A percentile compares a stretch with the other conserved stretches of the same genome.
phyloP scores from a whole-genome alignment of 2,888 invertebrate genomes.

The Hydrotaea diabolus region DNA sequence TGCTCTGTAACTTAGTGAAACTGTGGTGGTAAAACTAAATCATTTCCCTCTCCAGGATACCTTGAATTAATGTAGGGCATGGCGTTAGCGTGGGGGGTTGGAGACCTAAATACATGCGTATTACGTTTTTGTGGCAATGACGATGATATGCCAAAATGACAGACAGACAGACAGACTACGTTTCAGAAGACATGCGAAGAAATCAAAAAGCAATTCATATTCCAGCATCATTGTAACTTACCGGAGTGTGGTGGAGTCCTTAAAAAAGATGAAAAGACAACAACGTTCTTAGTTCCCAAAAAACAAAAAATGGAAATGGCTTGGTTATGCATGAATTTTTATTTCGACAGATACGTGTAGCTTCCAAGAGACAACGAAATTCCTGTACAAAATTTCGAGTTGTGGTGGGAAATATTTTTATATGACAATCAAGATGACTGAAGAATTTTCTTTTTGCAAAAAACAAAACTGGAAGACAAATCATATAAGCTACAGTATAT shows the following conservation, averaged over 20 bases:
- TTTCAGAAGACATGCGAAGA: not conserved
- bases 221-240: not conserved
- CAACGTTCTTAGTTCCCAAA: not conserved
- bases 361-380: not conserved
- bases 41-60: not conserved
- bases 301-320: not conserved
- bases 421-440: conserved; percentile 54
- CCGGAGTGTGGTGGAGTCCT: not conserved
- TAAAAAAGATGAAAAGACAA: not conserved
- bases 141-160: conserved; percentile 9
- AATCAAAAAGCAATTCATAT: conserved; percentile 25
- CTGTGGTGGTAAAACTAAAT: conserved; percentile 14
- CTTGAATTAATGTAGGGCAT: no score
- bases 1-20: conserved; percentile 2
- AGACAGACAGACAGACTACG: not conserved
- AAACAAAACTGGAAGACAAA: not conserved
- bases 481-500: conserved; percentile 11
- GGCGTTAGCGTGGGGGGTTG: not conserved
- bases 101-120: not conserved
- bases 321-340: not conserved
- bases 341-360: not conserved
- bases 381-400: not conserved
- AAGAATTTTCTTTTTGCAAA: conserved; percentile 19
- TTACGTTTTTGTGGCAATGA: conserved; percentile 16
- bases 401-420: conserved; percentile 34